Percentiles rank a stretch among this genome's conserved stretches.
These are phyloP conservation scores for Phenacoccus solenopsis DNA, from an alignment of 1,140 invertebrate species.

Conservation along the genomic window DNA sequence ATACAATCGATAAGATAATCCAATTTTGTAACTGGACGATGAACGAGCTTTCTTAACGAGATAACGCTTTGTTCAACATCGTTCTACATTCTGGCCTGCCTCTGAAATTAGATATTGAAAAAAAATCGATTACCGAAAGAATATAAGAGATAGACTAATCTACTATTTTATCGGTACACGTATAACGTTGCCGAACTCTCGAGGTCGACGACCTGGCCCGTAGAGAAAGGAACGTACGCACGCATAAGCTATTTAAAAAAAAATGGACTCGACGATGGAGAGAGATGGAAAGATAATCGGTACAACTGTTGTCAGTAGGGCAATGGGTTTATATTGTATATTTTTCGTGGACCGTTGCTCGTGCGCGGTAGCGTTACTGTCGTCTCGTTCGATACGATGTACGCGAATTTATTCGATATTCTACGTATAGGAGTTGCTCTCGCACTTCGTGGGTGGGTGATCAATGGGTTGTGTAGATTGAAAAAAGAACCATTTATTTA, in stretches of 20 bases:
- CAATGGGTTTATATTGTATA: background rate
- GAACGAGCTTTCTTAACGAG: background rate
- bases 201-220: background rate
- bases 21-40: too few species aligned
- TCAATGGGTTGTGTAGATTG: too few species aligned
- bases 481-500: too few species aligned
- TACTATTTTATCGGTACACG: background rate
- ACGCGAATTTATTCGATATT: too few species aligned
- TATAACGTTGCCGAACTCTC: background rate
- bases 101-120: background rate
- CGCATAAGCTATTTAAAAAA: background rate
- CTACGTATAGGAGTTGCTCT: too few species aligned
- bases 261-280: too few species aligned
- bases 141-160: background rate
- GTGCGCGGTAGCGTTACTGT: background rate
- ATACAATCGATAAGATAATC: too few species aligned
- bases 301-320: background rate
- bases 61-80: background rate
- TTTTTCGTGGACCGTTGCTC: background rate
- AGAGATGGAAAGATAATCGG: background rate
- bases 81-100: background rate
- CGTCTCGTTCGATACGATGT: background rate
- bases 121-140: background rate
- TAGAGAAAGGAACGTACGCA: slow-evolving; percentile 1
- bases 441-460: too few species aligned